Evolutionary conservation across 2,113 vertebrate species (phyloP).

Genomic region (Henicopernis longicauda): DNA sequence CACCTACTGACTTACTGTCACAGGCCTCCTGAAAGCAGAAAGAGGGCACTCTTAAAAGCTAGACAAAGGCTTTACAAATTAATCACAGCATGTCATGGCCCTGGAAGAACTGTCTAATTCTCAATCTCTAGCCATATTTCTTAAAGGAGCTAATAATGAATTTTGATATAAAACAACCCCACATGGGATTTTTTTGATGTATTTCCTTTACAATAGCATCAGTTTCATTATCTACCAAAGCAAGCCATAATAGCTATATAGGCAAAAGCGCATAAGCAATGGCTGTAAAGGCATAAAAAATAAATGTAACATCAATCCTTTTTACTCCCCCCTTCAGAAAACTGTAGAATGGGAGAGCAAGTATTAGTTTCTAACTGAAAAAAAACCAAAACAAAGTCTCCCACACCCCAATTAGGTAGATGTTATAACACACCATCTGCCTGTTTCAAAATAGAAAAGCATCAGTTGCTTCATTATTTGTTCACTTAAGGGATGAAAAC

Average conservation of each 20-base stretch:
- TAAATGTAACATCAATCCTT: not conserved
- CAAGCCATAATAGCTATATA: not conserved
- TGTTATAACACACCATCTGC: slow-evolving; percentile 16
- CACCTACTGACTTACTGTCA: not conserved
- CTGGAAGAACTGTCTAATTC: not conserved
- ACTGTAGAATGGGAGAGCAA: not conserved
- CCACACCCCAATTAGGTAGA: not conserved
- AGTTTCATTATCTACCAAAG: not conserved
- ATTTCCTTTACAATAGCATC: not conserved
- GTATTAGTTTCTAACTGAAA: not conserved
- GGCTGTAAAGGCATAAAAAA: not conserved
- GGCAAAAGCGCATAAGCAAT: not conserved
- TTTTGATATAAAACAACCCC: not conserved
- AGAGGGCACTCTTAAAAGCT: not conserved
- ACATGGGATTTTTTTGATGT: not conserved
- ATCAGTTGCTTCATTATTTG: slow-evolving; percentile 9
- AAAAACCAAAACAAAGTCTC: not conserved
- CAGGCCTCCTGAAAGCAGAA: not conserved
- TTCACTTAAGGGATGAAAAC: not conserved
- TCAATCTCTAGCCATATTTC: not conserved
- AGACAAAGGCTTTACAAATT: not conserved
- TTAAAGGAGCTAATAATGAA: not conserved
- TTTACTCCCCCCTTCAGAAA: not conserved
- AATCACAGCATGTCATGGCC: not conserved
- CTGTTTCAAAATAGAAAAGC: not conserved